phyloP scores from a whole-genome alignment of 2,797 vertebrate genomes.

The Bucorvus abyssinicus region DNA sequence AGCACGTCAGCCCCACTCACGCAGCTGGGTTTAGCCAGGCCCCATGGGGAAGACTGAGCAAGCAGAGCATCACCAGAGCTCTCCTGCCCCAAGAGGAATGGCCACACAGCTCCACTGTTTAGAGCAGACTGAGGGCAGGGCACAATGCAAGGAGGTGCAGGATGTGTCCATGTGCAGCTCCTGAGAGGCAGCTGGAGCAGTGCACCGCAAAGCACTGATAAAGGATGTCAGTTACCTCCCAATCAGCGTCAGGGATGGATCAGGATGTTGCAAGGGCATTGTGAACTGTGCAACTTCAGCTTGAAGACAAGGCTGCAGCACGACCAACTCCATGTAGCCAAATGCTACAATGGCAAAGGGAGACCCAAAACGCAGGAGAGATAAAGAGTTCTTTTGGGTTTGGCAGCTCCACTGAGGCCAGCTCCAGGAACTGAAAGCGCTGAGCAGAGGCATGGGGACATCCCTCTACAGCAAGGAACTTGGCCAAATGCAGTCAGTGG shows the following conservation, averaged over 20 bases:
- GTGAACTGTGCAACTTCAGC: neutral
- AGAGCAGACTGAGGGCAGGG: neutral
- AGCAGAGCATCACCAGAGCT: neutral
- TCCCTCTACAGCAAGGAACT: neutral
- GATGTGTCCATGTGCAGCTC: neutral
- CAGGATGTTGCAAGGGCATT: rapidly evolving
- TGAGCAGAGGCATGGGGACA: neutral
- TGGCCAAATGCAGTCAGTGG: neutral
- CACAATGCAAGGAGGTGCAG: neutral
- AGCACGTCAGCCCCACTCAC: neutral
- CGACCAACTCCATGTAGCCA: neutral
- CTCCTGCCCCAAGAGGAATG: neutral
- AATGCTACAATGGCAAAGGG: neutral
- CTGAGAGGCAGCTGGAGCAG: neutral
- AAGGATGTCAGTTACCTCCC: neutral
- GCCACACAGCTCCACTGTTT: neutral
- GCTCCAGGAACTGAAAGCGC: neutral
- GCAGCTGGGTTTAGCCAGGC: neutral
- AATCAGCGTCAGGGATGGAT: rapidly evolving
- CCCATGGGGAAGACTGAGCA: neutral
- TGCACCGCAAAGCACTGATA: rapidly evolving
- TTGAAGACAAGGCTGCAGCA: neutral
- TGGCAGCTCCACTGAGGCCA: neutral
- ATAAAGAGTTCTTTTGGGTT: neutral
- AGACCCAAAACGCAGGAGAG: neutral